Base-by-base conservation (phyloP, 53 echinoderm and acorn worm species). In the Patiria pectinifera region DNA sequence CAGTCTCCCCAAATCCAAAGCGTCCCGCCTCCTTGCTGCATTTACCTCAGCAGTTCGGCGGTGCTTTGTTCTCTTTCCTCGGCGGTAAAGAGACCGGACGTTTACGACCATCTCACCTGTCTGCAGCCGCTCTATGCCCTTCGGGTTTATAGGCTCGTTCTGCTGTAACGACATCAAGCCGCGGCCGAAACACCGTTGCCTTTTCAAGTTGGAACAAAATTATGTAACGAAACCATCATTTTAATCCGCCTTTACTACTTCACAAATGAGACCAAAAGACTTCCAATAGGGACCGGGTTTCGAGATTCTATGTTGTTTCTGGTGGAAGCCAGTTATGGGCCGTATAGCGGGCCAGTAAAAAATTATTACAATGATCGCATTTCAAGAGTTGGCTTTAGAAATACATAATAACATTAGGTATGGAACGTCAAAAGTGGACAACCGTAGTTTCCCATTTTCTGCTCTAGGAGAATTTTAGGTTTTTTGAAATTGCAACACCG, bases 241-340 rank as follows among this genome's bases (percentile, higher is more conserved):
- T 81, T 90, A 90, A 90, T 90, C 22, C 59, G 90, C 49, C 66
- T 90, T 90, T 81, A 90, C 62, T 86, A 48, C 86, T 86, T 71
- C 11, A 48, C 23, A 23, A 86, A 72, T 86, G 75, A 48, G 23
- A 23, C 6, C 22, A 86, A 86, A 53, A 72, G 71, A 16, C 11
- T 16, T 22, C 22, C 22, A 74, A 83, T 21, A 7, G 62, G 62
- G 3, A 61, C 8, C 4, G 11, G 60, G 44, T 23, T 19, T 58
- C 43, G 6, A 14, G 77, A 45, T 48, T 46, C 11, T 45, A 79
- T 79, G 19, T 46, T 79, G 43, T 77, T 45, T 77, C 44, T 77
- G 79, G 15, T 44, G 48, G 19, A 46, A 79, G 14, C 79, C 11
- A 4, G 79, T 79, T 47, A 46, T 79, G 79, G 77, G 77, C 43